Percentiles rank a stretch among this genome's conserved stretches.
These are phyloP conservation scores for Troides helena DNA, from an alignment of 2,888 invertebrate genomes.

Conservation along the genomic window DNA sequence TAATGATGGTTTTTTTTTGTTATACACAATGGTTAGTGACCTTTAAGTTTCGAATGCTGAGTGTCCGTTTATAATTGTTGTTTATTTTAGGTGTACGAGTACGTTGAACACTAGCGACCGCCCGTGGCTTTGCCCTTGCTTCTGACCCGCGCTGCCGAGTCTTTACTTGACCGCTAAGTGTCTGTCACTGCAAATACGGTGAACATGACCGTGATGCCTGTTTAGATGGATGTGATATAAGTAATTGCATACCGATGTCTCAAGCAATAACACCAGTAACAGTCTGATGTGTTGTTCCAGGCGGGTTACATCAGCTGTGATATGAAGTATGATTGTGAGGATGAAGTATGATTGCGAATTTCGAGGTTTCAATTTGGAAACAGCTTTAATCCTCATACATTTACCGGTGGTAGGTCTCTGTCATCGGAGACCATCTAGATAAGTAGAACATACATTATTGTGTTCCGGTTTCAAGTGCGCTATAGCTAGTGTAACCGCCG, in stretches of 20 bases:
- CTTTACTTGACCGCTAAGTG: constrained; percentile 34
- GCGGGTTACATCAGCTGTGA: background rate
- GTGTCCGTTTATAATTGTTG: constrained; percentile 59
- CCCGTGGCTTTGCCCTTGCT: constrained; percentile 36
- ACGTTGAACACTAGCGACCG: constrained; percentile 33
- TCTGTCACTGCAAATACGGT: constrained; percentile 33
- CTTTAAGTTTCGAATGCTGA: constrained; percentile 52
- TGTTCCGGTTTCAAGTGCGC: too few relatives aligned
- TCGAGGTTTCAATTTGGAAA: too few relatives aligned
- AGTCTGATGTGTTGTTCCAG: constrained; percentile 12
- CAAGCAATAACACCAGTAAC: constrained; percentile 9
- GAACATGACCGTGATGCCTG: constrained; percentile 6
- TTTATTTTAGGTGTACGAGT: constrained; percentile 49
- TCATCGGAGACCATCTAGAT: too few relatives aligned
- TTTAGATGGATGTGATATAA: constrained; percentile 27
- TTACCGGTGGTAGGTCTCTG: too few relatives aligned
- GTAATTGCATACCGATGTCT: constrained; percentile 20
- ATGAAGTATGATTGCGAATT: too few relatives aligned
- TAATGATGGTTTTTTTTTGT: constrained; percentile 39
- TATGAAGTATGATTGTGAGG: too few relatives aligned
- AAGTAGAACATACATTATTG: too few relatives aligned
- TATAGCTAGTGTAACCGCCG: too few relatives aligned
- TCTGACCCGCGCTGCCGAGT: constrained; percentile 34
- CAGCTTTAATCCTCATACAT: too few relatives aligned
- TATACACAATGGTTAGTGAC: constrained; percentile 63